Conservation (phyloP, 2,888 invertebrate genomes). For the Chymomyza caudatula region DNA sequence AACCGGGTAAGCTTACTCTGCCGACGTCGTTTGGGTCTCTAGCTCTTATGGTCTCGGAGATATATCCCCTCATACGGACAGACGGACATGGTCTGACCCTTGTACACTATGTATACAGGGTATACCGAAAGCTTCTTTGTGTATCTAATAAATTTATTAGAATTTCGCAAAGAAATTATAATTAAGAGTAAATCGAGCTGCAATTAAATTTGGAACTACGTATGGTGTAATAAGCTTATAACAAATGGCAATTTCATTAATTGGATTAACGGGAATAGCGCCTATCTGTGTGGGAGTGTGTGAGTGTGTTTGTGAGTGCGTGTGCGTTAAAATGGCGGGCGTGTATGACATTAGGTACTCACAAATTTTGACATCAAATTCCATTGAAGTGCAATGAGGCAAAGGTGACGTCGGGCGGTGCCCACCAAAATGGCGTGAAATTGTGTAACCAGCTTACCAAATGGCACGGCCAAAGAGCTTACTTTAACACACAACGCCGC, state of each 20-base stretch:
- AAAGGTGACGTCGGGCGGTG: constrained; percentile 34
- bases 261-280: neutral
- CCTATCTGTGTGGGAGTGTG: neutral
- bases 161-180: neutral
- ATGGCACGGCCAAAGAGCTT: neutral
- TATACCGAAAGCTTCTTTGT: too few relatives aligned
- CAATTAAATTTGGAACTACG: neutral
- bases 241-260: neutral
- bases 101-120: too few relatives aligned
- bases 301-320: neutral
- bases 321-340: neutral
- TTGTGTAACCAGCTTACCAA: neutral
- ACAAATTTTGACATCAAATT: neutral
- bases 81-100: too few relatives aligned
- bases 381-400: constrained; percentile 47
- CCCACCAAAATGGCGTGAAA: constrained; percentile 40
- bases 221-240: neutral
- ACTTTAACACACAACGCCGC: neutral
- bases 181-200: neutral
- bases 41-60: too few relatives aligned
- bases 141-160: too few relatives aligned
- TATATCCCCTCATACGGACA: too few relatives aligned
- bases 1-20: too few relatives aligned
- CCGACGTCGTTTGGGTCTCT: too few relatives aligned
- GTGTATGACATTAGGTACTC: neutral